phyloP scores from a whole-genome alignment of 1,140 invertebrate species.

The Caenorhabditis brenneri region DNA sequence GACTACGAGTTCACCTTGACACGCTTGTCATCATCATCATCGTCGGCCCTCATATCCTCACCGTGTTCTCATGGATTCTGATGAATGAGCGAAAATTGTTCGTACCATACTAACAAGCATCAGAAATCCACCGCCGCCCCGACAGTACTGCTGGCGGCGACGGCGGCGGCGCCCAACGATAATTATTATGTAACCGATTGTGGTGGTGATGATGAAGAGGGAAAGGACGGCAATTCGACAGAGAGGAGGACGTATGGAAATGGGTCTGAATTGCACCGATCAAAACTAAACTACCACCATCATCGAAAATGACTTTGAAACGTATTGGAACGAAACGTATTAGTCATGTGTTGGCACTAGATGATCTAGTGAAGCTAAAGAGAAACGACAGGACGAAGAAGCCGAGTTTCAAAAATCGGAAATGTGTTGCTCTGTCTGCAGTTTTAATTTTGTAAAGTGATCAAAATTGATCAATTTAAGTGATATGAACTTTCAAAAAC shows the following conservation, averaged over 20 bases:
- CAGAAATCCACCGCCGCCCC: too few species aligned
- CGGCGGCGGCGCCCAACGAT: not conserved
- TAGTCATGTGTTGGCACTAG: too few species aligned
- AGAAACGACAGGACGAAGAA: not conserved
- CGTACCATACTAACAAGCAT: conserved; percentile 15
- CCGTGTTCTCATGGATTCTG: too few species aligned
- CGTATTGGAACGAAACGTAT: not conserved
- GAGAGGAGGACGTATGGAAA: not conserved
- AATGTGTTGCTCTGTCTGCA: too few species aligned
- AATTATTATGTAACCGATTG: conserved; percentile 22
- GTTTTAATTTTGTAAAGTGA: too few species aligned
- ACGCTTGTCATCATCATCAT: conserved; percentile 36
- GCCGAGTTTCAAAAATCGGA: too few species aligned
- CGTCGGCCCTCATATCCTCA: not conserved
- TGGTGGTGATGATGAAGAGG: not conserved
- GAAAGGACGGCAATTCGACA: not conserved
- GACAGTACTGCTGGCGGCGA: too few species aligned
- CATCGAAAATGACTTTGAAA: conserved; percentile 6
- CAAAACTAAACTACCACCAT: conserved; percentile 1
- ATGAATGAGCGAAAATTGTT: conserved; percentile 26
- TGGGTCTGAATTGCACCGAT: not conserved
- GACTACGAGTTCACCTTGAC: conserved; percentile 41
- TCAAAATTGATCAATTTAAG: too few species aligned
- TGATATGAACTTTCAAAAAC: too few species aligned
- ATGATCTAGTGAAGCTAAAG: too few species aligned